phyloP scores from a whole-genome alignment of 1,140 invertebrate species.

The Euwallacea similis region DNA sequence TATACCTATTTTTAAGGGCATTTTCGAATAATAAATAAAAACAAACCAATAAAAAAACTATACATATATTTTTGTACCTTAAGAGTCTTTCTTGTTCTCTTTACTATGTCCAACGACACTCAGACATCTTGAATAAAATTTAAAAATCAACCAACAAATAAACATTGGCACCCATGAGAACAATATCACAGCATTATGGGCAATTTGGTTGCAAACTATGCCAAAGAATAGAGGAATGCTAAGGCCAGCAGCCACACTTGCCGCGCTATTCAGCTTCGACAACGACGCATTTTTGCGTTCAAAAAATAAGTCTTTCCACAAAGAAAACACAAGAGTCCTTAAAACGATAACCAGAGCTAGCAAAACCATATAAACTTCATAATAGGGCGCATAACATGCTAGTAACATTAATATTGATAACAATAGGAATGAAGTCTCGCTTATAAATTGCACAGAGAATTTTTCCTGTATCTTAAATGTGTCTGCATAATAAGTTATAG shows the following conservation, averaged over 20 bases:
- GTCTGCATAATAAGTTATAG: slow-evolving; percentile 11
- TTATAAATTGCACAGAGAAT: slow-evolving; percentile 11
- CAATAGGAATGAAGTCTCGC: slow-evolving; percentile 21
- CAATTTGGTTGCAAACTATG: slow-evolving; percentile 25
- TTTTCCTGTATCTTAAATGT: slow-evolving; percentile 4
- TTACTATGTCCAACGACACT: slow-evolving; percentile 1
- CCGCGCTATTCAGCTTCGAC: slow-evolving; percentile 15
- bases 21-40: neutral
- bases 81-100: slow-evolving; percentile 23
- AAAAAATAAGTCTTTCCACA: slow-evolving; percentile 31
- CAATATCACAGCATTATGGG: slow-evolving; percentile 34
- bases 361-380: slow-evolving; percentile 22
- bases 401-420: slow-evolving; percentile 13
- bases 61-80: slow-evolving; percentile 8
- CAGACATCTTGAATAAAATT: slow-evolving; percentile 10
- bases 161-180: slow-evolving; percentile 36
- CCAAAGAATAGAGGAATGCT: slow-evolving; percentile 33
- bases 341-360: slow-evolving; percentile 28
- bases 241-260: slow-evolving; percentile 25
- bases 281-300: slow-evolving; percentile 25
- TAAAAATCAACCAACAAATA: slow-evolving; percentile 28
- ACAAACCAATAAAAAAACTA: slow-evolving; percentile 4
- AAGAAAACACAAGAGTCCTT: slow-evolving; percentile 18
- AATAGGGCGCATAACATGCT: slow-evolving; percentile 34
- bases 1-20: too few species aligned